Base-by-base conservation (phyloP, 2,888 invertebrate genomes). In the Apantesis nais region DNA sequence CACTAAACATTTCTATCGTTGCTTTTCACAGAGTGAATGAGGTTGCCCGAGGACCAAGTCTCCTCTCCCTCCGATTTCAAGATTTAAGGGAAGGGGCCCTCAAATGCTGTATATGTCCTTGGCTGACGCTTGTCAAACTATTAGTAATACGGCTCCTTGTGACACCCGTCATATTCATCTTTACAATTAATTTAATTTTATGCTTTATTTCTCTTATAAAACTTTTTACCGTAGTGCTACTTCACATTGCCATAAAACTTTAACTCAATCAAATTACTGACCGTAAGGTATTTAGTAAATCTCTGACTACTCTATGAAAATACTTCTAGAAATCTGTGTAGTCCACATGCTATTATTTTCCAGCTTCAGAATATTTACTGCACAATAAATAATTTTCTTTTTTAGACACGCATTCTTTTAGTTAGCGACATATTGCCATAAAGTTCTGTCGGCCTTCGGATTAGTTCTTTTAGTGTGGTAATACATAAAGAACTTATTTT, bases 371-470 rank as follows among this genome's bases (percentile, higher is more conserved):
- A 66, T 65, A 61, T 25, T 29, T 41, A 52, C 37, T 29, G 34
- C 31, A 39, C 62, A 62, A n/a, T 41, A 58, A 58, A 58, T 29
- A 58, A 66, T 66, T 39, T 29, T 39, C 66, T 66, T 58, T 39
- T 52, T 65, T 37, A 22, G 52, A 65, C 55, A 55, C 66, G 37
- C 25, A 29, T 72, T 67, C 67, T 62, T 70, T 70, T 52, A 70
- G 70, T 55, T 12, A 19, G 60, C 8, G 52, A 70, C 66, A 70
- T 65, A 70, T 31, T 44, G 65, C 48, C 48, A 16, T 39, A 12
- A 62, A 70, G 39, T 52, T 41, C 25, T 62, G 52, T 55, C 34
- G 34, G 52, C 52, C 65, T 60, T 60, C 34, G 37, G 29, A 65
- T 69, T 66, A 65, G 29, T 65, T 65, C 14, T 58, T 16, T 2